These are phyloP conservation scores for Ericerus pela DNA, from an alignment of 1,140 invertebrate genomes.

Conservation along the genomic window DNA sequence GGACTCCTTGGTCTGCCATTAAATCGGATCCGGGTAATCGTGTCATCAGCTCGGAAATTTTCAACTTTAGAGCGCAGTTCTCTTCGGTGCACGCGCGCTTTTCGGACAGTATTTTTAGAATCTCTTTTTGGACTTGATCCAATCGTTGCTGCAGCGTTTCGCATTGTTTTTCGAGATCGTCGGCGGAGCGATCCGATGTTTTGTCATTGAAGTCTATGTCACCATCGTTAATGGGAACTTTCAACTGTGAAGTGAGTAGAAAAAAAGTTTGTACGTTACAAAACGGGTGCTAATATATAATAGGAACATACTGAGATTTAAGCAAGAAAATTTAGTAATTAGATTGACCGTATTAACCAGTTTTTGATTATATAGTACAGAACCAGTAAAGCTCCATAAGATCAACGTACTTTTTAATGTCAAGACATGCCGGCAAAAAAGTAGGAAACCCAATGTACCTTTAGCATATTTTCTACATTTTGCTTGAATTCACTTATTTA, in stretches of 20 bases:
- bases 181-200: conserved; percentile 1
- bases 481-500: no score
- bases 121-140: conserved; percentile 24
- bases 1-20: no score
- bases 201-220: background rate
- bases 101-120: conserved; percentile 27
- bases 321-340: no score
- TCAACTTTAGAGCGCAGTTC: conserved; percentile 23
- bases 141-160: conserved; percentile 17
- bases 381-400: no score
- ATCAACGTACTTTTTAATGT: no score
- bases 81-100: conserved; percentile 27
- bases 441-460: no score
- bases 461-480: no score
- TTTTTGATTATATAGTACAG: no score
- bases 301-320: no score
- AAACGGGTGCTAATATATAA: background rate
- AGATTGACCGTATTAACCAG: no score
- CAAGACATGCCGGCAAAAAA: no score
- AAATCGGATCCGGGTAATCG: background rate
- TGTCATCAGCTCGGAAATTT: conserved; percentile 18
- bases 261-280: background rate
- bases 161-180: conserved; percentile 22
- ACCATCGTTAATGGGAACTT: background rate
- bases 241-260: background rate